These are phyloP conservation scores for Perizoma affinitatum DNA, from an alignment of 2,888 invertebrate genomes.

Conservation along the genomic window DNA sequence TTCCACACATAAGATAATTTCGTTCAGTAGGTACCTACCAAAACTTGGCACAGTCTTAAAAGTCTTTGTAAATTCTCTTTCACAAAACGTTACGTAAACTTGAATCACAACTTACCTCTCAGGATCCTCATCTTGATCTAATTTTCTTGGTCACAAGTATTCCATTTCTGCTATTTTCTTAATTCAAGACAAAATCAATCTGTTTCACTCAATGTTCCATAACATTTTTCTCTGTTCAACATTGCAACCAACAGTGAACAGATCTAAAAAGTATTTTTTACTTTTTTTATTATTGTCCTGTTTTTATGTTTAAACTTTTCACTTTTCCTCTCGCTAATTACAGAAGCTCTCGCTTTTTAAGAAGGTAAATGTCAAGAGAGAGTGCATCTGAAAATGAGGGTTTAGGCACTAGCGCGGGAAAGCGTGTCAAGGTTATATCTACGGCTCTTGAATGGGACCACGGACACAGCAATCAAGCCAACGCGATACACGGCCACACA, in stretches of 20 bases:
- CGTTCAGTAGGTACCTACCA: too few relatives aligned
- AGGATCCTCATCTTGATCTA: slow-evolving; percentile 66
- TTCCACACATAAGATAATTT: too few relatives aligned
- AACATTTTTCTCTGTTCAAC: slow-evolving; percentile 16
- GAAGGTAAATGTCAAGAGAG: slow-evolving; percentile 72
- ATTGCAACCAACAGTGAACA: neutral
- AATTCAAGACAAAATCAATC: slow-evolving; percentile 3
- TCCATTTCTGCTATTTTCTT: slow-evolving; percentile 50
- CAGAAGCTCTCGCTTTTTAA: slow-evolving; percentile 61
- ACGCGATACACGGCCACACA: slow-evolving; percentile 46
- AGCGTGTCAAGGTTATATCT: slow-evolving; percentile 78
- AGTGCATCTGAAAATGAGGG: slow-evolving; percentile 77
- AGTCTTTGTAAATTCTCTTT: too few relatives aligned
- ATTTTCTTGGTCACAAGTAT: slow-evolving; percentile 58
- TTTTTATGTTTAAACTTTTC: slow-evolving; percentile 5
- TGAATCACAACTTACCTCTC: slow-evolving; percentile 58
- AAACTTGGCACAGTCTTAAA: too few relatives aligned
- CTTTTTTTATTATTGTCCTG: neutral
- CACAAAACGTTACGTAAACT: slow-evolving; percentile 29
- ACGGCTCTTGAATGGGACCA: slow-evolving; percentile 65
- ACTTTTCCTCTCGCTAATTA: slow-evolving; percentile 53
- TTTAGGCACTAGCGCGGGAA: slow-evolving; percentile 76
- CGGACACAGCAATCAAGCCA: slow-evolving; percentile 65
- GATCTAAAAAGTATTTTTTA: neutral
- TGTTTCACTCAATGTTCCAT: slow-evolving; percentile 16